Conservation (phyloP, 2,113 vertebrate genomes). For the Epinephelus moara region DNA sequence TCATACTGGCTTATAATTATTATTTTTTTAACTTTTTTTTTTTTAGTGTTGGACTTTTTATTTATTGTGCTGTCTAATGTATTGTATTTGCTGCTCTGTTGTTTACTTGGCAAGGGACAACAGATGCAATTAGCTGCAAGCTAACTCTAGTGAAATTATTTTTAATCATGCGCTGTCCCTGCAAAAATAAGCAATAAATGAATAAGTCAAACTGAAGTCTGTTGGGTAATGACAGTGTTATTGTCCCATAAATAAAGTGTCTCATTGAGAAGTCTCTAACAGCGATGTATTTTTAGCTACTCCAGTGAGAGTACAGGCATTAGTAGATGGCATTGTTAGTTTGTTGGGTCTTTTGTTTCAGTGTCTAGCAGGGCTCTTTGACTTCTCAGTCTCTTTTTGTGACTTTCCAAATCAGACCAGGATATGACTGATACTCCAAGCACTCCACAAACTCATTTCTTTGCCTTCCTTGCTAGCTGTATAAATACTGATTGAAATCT, state of each 20-base stretch:
- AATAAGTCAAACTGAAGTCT: conserved; percentile 6
- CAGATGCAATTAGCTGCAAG: no score
- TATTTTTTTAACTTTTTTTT: no score
- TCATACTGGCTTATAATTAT: no score
- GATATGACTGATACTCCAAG: background rate
- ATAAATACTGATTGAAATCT: conserved; percentile 14
- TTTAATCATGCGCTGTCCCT: no score
- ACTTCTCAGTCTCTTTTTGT: background rate
- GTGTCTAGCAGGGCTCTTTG: background rate
- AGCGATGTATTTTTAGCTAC: conserved; percentile 30
- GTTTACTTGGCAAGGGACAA: no score
- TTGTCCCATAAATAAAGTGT: conserved; percentile 4
- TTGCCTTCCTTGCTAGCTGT: background rate
- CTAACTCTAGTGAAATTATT: no score
- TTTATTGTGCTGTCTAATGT: no score
- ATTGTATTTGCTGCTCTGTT: no score
- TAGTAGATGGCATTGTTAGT: background rate
- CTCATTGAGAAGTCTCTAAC: background rate
- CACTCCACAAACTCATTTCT: background rate
- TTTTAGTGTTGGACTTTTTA: no score
- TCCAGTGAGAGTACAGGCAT: background rate
- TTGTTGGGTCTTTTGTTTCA: background rate
- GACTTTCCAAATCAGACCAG: background rate
- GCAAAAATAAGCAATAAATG: no score
- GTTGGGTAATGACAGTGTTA: background rate